These are phyloP conservation scores for Baccha elongata DNA, from an alignment of 2,888 invertebrate species.

Conservation along the genomic window DNA sequence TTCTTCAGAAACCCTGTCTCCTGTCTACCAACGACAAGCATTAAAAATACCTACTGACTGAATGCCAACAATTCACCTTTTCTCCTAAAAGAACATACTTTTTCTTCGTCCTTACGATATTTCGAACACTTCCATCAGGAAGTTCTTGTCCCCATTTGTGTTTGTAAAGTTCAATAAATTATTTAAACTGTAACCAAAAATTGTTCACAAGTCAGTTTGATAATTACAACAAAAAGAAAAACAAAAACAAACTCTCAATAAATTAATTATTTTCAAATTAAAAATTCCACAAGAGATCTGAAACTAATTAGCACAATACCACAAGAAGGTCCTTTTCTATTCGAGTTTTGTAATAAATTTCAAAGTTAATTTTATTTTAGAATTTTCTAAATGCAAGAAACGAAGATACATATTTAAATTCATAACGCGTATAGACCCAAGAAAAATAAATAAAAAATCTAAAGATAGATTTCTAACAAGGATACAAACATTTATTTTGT, in stretches of 20 bases:
- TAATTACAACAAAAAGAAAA: constrained; percentile 25
- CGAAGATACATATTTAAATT: constrained; percentile 48
- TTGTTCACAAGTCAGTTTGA: constrained; percentile 19
- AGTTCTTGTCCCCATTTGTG: too few species aligned
- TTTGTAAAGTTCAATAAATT: constrained; percentile 12
- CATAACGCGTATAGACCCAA: constrained; percentile 15
- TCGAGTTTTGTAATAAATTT: constrained; percentile 11
- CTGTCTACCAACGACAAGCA: too few species aligned
- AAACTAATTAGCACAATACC: constrained; percentile 28
- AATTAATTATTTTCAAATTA: constrained; percentile 46
- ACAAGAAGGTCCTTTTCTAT: not conserved
- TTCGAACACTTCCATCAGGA: too few species aligned
- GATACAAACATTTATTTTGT: not conserved
- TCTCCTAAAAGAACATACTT: too few species aligned
- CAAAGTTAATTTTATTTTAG: constrained; percentile 25
- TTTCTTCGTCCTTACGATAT: too few species aligned
- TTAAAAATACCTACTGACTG: too few species aligned
- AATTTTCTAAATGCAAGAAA: not conserved
- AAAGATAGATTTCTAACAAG: not conserved
- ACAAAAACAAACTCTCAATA: constrained; percentile 26
- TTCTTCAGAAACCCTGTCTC: too few species aligned
- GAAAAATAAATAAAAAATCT: too few species aligned
- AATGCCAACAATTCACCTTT: too few species aligned
- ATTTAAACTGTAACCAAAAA: constrained; percentile 27
- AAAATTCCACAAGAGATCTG: constrained; percentile 16